Conservation (phyloP, 2,888 invertebrate genomes). For the Alviniconcha strummeri region DNA sequence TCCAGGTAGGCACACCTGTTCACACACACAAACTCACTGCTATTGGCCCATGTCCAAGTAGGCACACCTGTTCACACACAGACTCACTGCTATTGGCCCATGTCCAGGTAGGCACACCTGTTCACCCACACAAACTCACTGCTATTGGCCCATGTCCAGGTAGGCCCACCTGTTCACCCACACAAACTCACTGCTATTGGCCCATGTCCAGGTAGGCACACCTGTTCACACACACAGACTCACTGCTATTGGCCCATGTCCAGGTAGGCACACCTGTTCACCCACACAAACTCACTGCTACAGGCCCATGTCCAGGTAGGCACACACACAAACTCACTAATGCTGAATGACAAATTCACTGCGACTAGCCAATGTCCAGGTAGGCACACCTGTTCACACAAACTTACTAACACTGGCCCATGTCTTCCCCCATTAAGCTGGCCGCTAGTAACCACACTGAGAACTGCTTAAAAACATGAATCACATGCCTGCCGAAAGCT, state of each 20-base stretch:
- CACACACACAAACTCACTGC: slow-evolving; percentile 32
- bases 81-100: slow-evolving; percentile 57
- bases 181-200: slow-evolving; percentile 54
- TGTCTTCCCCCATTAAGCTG: slow-evolving; percentile 43
- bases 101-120: slow-evolving; percentile 69
- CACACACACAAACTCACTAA: slow-evolving; percentile 42
- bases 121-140: slow-evolving; percentile 9
- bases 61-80: slow-evolving; percentile 54
- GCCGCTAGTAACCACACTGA: too few species aligned
- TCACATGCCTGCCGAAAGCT: too few species aligned
- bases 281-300: slow-evolving; percentile 45
- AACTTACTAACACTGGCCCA: slow-evolving; percentile 57
- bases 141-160: slow-evolving; percentile 66
- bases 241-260: slow-evolving; percentile 64
- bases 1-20: slow-evolving; percentile 69
- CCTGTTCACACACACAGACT: slow-evolving; percentile 43
- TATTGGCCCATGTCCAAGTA: slow-evolving; percentile 68
- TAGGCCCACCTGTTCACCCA: slow-evolving; percentile 53
- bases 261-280: slow-evolving; percentile 64
- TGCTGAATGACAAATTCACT: slow-evolving; percentile 64
- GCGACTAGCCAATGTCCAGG: slow-evolving; percentile 66
- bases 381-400: slow-evolving; percentile 53
- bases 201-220: slow-evolving; percentile 66
- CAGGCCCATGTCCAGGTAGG: slow-evolving; percentile 66
- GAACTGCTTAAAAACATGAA: too few species aligned